These are phyloP conservation scores for Papilio protenor DNA, from an alignment of 2,888 invertebrate species.

Conservation along the genomic window DNA sequence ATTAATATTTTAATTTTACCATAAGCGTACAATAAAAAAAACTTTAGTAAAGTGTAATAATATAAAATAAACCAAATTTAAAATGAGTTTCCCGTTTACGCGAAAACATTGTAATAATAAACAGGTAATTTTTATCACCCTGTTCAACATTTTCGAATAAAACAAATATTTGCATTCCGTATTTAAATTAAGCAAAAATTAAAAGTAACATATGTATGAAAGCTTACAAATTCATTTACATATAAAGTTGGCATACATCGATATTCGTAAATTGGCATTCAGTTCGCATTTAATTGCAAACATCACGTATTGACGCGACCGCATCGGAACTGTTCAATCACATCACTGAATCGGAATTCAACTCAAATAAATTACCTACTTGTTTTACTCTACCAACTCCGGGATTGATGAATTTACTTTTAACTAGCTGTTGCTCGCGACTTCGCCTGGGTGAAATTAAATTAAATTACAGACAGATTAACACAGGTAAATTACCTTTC, in stretches of 20 bases:
- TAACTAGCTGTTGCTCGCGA: background rate
- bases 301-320: conserved; percentile 30
- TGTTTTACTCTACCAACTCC: conserved; percentile 3
- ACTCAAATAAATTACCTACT: conserved; percentile 20
- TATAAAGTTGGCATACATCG: background rate
- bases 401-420: background rate
- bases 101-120: background rate
- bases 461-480: too few relatives aligned
- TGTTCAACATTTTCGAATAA: background rate
- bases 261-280: background rate
- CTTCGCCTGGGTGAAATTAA: background rate
- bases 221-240: conserved; percentile 8
- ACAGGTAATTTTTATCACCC: background rate
- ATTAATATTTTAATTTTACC: background rate
- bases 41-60: background rate
- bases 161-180: background rate
- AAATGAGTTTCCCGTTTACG: background rate
- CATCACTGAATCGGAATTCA: conserved; percentile 22
- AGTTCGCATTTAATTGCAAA: conserved; percentile 29
- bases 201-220: background rate
- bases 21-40: background rate
- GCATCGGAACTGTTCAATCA: conserved; percentile 6
- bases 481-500: too few relatives aligned
- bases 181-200: background rate
- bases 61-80: background rate